Evolutionary conservation across 2,888 invertebrate genomes (phyloP).

Genomic region (Campoletis raptor): DNA sequence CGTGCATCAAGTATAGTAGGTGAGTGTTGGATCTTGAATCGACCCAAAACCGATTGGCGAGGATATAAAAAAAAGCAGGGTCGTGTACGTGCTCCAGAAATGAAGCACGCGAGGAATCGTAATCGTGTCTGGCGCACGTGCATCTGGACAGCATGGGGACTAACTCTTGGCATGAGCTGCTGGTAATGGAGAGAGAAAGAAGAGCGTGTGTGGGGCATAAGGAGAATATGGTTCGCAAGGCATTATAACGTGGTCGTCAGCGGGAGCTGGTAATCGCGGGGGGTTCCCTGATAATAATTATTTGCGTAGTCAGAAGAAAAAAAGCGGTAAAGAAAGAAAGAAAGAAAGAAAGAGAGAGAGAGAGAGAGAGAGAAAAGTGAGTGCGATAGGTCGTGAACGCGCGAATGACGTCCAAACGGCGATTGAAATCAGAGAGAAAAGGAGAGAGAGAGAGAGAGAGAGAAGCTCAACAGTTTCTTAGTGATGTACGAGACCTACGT

Average conservation of each 20-base stretch:
- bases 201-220: neutral
- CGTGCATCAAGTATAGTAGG: neutral
- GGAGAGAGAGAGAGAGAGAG: neutral
- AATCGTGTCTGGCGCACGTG: constrained; percentile 47
- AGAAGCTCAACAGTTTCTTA: constrained; percentile 26
- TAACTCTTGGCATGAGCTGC: constrained; percentile 18
- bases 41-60: neutral
- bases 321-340: neutral
- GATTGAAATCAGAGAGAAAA: constrained; percentile 4
- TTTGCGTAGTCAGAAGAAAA: constrained; percentile 23
- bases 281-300: constrained; percentile 51
- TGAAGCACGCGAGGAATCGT: constrained; percentile 39
- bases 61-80: neutral
- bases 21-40: constrained; percentile 1
- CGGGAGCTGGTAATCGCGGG: constrained; percentile 41
- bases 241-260: constrained; percentile 44
- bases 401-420: constrained; percentile 21
- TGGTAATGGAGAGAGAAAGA: constrained; percentile 6
- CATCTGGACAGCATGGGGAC: constrained; percentile 18
- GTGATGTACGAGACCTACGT: constrained; percentile 65
- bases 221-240: constrained; percentile 4
- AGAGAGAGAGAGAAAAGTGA: constrained; percentile 11
- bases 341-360: neutral
- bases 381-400: constrained; percentile 63
- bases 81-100: constrained; percentile 55